These are phyloP conservation scores for Aegithalos caudatus DNA, from an alignment of 2,113 vertebrate species.

Conservation along the genomic window DNA sequence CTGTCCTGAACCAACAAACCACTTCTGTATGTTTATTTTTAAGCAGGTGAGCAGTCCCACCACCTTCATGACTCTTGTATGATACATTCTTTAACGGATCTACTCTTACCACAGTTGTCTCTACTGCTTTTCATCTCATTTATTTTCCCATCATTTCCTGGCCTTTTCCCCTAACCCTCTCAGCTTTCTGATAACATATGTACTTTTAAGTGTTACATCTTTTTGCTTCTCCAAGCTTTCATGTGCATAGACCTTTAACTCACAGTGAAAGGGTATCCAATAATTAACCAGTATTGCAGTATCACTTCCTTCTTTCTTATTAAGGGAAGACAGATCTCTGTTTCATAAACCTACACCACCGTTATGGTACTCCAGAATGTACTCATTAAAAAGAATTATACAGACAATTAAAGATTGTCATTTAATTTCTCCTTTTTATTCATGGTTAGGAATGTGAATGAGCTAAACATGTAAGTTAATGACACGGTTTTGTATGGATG, in stretches of 20 bases:
- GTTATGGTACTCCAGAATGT: not conserved
- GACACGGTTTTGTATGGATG: not conserved
- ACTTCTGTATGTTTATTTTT: not conserved
- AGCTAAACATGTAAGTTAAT: not conserved
- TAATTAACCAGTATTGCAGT: not conserved
- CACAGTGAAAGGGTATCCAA: not conserved
- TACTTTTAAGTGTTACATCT: not conserved
- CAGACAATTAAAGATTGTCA: constrained; percentile 4
- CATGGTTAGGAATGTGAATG: not conserved
- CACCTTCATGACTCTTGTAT: not conserved
- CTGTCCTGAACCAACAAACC: not conserved
- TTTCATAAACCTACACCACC: constrained; percentile 26
- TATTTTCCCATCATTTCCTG: not conserved
- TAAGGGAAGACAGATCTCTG: constrained; percentile 4
- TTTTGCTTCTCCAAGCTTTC: not conserved
- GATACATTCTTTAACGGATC: not conserved
- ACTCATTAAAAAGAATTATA: constrained; percentile 42
- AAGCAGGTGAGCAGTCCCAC: not conserved
- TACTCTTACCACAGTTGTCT: not conserved
- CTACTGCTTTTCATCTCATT: not conserved
- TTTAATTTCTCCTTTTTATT: constrained; percentile 18
- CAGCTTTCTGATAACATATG: not conserved
- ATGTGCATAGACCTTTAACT: not conserved
- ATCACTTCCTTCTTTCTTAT: not conserved
- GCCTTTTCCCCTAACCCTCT: not conserved